phyloP scores from a whole-genome alignment of 2,113 vertebrate species.

The Catharus minimus region DNA sequence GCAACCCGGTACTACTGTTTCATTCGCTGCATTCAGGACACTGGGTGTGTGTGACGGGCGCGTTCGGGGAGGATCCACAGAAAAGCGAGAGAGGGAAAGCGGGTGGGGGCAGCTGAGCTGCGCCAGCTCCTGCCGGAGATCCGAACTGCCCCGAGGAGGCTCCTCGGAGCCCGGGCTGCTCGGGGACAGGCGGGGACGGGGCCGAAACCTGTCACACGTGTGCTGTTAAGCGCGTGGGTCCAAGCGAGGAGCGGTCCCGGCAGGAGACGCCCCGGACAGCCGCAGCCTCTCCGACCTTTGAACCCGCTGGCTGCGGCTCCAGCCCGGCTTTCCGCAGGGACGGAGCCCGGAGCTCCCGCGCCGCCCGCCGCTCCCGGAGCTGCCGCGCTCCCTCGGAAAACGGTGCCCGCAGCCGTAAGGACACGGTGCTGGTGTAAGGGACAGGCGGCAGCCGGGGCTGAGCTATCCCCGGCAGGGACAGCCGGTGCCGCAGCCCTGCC shows the following conservation, averaged over 20 bases:
- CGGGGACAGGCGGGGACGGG: not conserved
- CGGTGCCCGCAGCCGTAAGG: rapidly evolving
- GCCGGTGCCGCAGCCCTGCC: rapidly evolving
- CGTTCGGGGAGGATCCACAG: not conserved
- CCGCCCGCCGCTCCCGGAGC: not conserved
- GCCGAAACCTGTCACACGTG: rapidly evolving
- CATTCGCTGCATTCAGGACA: not conserved
- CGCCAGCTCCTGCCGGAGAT: not conserved
- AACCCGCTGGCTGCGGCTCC: rapidly evolving
- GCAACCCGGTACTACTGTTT: not conserved
- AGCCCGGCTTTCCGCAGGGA: not conserved
- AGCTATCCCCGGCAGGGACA: rapidly evolving
- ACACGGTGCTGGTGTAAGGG: rapidly evolving
- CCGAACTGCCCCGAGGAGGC: not conserved
- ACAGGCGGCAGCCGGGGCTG: not conserved
- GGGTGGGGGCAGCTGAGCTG: not conserved
- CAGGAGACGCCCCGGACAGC: not conserved
- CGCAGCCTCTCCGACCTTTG: not conserved
- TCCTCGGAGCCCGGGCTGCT: not conserved
- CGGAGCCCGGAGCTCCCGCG: not conserved
- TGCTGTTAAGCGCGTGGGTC: not conserved
- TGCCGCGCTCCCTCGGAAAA: not conserved
- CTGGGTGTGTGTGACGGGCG: not conserved
- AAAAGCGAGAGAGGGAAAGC: not conserved
- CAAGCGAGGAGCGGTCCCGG: not conserved